Percentiles rank a stretch among this genome's conserved stretches.
Conservation (phyloP, 2,797 vertebrate genomes). For the Macropus fuliginosus region DNA sequence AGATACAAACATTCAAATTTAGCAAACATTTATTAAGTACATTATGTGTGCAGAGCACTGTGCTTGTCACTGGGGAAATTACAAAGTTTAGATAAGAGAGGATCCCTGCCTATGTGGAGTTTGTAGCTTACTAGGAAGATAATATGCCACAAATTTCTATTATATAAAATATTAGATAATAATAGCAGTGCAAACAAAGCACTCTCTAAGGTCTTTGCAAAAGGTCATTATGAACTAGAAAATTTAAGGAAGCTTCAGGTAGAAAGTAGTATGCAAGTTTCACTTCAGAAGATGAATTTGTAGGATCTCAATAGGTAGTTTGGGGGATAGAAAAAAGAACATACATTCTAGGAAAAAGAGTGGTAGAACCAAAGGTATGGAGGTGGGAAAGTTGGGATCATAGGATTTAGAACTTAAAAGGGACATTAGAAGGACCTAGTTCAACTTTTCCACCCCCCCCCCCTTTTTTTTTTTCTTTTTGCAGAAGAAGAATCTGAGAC, state of each 20-base stretch:
- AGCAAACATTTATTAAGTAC: not conserved
- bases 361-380: not conserved
- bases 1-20: conserved; percentile 2
- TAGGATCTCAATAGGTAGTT: not conserved
- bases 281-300: not conserved
- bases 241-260: not conserved
- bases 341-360: not conserved
- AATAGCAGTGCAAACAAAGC: not conserved
- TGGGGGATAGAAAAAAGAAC: not conserved
- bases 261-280: not conserved
- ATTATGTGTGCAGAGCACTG: not conserved
- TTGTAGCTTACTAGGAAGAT: not conserved
- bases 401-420: not conserved
- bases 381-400: not conserved
- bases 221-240: not conserved
- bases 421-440: not conserved
- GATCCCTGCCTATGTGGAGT: not conserved
- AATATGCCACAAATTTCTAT: not conserved
- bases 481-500: not conserved
- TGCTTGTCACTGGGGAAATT: not conserved
- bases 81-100: not conserved
- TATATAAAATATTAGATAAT: not conserved
- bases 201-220: not conserved
- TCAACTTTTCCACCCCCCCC: not conserved
- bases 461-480: not conserved